Conservation (phyloP, 2,888 invertebrate species). For the Scaeva pyrastri region DNA sequence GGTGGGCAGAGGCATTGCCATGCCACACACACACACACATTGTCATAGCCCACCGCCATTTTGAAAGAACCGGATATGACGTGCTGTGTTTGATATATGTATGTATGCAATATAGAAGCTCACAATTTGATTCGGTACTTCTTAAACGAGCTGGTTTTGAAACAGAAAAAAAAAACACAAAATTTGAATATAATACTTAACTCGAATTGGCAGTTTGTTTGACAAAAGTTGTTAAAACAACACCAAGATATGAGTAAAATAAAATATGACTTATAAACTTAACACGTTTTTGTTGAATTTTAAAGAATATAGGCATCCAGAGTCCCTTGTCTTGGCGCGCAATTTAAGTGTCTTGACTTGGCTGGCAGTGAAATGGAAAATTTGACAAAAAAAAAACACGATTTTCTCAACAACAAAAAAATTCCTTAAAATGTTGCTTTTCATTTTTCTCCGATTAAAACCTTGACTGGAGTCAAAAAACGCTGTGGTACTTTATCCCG, state of each 20-base stretch:
- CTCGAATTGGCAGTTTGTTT: not conserved
- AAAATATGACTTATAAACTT: not conserved
- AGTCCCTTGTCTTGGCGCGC: not conserved
- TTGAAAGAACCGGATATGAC: not conserved
- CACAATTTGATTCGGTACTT: not conserved
- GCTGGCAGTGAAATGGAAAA: constrained; percentile 29
- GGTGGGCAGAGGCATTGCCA: not conserved
- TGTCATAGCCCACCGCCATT: not conserved
- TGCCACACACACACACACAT: not conserved
- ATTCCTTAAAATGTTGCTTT: constrained; percentile 24
- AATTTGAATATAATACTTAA: not conserved
- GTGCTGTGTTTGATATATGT: too few species aligned
- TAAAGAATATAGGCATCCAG: too few species aligned
- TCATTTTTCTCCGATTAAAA: not conserved
- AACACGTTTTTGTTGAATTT: not conserved
- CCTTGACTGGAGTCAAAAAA: not conserved
- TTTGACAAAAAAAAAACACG: not conserved
- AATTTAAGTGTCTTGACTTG: constrained; percentile 35
- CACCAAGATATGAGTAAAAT: not conserved
- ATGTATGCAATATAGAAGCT: not conserved
- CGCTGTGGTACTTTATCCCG: not conserved
- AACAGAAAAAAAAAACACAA: too few species aligned
- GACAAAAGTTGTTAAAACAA: not conserved
- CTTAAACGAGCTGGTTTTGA: too few species aligned
- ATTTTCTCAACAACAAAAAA: not conserved